Percentiles rank a stretch among this genome's conserved stretches.
Evolutionary conservation across 2,113 vertebrate species (phyloP).

Genomic region (Myocastor coypus): DNA sequence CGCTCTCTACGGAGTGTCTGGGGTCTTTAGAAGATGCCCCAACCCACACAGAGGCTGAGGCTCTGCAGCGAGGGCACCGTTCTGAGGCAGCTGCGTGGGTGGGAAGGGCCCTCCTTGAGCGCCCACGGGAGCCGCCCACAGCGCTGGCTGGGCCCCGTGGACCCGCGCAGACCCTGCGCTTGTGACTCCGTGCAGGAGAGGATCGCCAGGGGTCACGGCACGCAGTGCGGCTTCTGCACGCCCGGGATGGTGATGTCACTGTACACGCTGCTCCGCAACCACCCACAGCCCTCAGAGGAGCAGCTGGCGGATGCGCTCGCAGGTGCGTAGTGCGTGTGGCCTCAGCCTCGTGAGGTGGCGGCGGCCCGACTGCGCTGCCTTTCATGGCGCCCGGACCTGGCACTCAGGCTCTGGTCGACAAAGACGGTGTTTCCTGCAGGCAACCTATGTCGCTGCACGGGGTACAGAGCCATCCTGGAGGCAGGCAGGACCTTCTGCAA

Average conservation of each 20-base stretch:
- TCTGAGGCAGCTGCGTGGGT: not conserved
- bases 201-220: constrained; percentile 92
- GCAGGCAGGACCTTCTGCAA: constrained; percentile 90
- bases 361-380: not conserved
- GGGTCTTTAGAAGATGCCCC: not conserved
- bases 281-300: constrained; percentile 87
- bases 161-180: not conserved
- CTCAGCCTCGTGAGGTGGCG: not conserved
- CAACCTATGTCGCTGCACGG: constrained; percentile 93
- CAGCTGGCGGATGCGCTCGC: constrained; percentile 89
- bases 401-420: constrained; percentile 32
- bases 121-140: rapidly evolving
- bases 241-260: constrained; percentile 95
- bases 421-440: constrained; percentile 82
- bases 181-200: constrained; percentile 87
- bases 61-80: not conserved
- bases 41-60: not conserved
- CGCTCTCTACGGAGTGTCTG: not conserved
- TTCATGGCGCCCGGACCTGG: not conserved
- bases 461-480: constrained; percentile 92
- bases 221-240: constrained; percentile 95
- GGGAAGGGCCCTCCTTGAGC: not conserved
- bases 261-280: constrained; percentile 91
- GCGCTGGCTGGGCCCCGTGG: not conserved
- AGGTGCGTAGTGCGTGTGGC: not conserved